Conservation (phyloP, 2,888 invertebrate genomes). For the Strigamia maritima region DNA sequence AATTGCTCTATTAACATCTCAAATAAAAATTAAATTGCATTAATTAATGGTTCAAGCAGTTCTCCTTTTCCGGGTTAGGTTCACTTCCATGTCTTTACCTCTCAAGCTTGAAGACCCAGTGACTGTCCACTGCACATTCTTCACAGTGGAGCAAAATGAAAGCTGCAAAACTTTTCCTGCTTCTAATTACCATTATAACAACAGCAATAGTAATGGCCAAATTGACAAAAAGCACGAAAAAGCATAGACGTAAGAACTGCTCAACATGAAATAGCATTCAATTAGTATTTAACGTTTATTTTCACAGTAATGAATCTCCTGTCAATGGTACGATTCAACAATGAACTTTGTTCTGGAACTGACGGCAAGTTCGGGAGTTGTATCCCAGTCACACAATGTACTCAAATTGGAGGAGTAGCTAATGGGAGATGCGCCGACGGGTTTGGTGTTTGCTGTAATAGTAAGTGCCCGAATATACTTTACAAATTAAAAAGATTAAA, state of each 20-base stretch:
- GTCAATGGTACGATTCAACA: conserved; percentile 73
- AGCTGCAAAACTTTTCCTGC: not conserved
- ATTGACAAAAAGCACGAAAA: not conserved
- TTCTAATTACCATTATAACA: not conserved
- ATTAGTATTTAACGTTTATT: not conserved
- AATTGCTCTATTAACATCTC: too few species aligned
- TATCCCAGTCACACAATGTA: conserved; percentile 68
- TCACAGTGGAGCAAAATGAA: not conserved
- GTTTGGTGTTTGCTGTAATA: conserved; percentile 74
- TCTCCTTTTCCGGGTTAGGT: not conserved
- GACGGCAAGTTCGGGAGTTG: conserved; percentile 81
- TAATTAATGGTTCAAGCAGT: too few species aligned
- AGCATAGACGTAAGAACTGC: not conserved
- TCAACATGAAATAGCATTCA: not conserved
- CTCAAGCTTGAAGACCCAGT: not conserved
- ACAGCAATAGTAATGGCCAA: not conserved
- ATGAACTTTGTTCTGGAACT: conserved; percentile 69
- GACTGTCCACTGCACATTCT: conserved; percentile 1
- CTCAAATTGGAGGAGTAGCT: conserved; percentile 66
- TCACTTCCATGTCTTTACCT: not conserved
- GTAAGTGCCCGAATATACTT: too few species aligned
- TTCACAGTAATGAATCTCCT: conserved; percentile 72
- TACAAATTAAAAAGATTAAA: too few species aligned
- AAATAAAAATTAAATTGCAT: too few species aligned
- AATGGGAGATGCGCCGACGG: conserved; percentile 76